Conservation (phyloP, 2,113 vertebrate species). For the Hippoglossus stenolepis region DNA sequence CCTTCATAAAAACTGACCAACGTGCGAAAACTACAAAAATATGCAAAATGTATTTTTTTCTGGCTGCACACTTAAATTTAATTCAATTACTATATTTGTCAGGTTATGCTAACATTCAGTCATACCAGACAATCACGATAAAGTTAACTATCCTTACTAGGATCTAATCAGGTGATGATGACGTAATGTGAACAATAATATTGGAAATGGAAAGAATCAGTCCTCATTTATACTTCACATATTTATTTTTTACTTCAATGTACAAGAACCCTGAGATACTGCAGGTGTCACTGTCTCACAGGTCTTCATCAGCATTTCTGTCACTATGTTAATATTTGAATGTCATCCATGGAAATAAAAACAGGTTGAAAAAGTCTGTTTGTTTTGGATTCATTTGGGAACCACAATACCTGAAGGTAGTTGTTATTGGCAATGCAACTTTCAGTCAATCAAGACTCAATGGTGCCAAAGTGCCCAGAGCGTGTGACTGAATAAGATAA, state of each 20-base stretch:
- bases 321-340: neutral
- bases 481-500: rapidly evolving
- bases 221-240: neutral
- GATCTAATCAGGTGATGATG: too few species aligned
- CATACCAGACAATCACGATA: too few species aligned
- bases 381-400: constrained; percentile 32
- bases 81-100: too few species aligned
- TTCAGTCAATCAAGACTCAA: neutral
- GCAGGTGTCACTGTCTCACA: neutral
- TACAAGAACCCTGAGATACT: neutral
- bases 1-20: too few species aligned
- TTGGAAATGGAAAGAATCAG: neutral
- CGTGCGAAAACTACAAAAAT: too few species aligned
- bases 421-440: neutral
- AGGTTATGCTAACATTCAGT: too few species aligned
- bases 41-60: too few species aligned
- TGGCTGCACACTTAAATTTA: too few species aligned
- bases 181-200: too few species aligned
- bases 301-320: neutral
- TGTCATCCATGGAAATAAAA: constrained; percentile 1
- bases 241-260: neutral
- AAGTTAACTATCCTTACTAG: too few species aligned
- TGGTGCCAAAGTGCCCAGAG: neutral
- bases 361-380: constrained; percentile 4
- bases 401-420: neutral